Evolutionary conservation across 2,113 vertebrate genomes (phyloP).

Genomic region (Onychostruthus taczanowskii): DNA sequence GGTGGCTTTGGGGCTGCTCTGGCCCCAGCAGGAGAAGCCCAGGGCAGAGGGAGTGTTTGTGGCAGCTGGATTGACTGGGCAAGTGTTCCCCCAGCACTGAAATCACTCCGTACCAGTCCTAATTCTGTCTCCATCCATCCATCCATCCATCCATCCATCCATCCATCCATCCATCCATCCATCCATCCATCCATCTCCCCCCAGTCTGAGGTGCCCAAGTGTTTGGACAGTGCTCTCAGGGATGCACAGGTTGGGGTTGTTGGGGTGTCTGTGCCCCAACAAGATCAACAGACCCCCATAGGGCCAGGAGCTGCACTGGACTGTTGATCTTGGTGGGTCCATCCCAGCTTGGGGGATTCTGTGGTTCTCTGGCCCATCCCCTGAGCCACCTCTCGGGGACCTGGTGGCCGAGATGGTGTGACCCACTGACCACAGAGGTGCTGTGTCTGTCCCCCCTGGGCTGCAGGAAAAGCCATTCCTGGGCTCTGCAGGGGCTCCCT

Average conservation of each 20-base stretch:
- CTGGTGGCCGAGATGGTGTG: neutral
- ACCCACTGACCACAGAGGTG: neutral
- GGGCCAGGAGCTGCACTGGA: neutral
- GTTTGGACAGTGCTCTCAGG: neutral
- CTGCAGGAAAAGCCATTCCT: neutral
- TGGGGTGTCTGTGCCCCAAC: neutral
- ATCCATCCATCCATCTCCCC: neutral
- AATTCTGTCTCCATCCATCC: neutral
- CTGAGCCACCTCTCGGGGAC: neutral
- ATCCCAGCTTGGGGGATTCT: neutral
- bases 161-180: neutral
- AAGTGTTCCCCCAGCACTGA: neutral
- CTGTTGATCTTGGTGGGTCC: neutral
- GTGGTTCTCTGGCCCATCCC: neutral
- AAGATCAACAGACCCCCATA: too few species aligned
- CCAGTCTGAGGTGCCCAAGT: neutral
- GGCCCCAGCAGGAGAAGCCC: neutral
- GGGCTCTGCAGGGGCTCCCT: neutral
- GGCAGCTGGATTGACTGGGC: neutral
- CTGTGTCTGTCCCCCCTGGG: neutral
- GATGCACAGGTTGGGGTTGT: neutral
- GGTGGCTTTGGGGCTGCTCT: rapidly evolving
- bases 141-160: neutral
- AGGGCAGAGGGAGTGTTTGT: neutral
- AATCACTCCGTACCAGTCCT: neutral